Percentiles rank a stretch among this genome's conserved stretches.
These are phyloP conservation scores for Tauraco hartlaubi DNA, from an alignment of 2,797 vertebrate genomes.

Conservation along the genomic window DNA sequence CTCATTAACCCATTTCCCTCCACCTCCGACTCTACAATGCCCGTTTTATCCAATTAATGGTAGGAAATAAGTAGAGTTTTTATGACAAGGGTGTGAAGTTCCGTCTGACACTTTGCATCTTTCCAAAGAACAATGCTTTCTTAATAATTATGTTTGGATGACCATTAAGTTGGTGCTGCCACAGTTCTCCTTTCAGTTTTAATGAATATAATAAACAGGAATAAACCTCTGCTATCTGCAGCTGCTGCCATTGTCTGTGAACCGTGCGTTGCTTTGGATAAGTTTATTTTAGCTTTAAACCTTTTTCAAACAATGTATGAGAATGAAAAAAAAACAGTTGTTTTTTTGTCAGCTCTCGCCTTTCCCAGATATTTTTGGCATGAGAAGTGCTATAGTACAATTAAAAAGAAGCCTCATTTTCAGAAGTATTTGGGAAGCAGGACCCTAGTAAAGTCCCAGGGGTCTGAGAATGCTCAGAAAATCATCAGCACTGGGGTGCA, in stretches of 20 bases:
- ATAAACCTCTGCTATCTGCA: constrained; percentile 58
- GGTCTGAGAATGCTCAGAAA: not conserved
- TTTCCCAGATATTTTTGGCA: constrained; percentile 37
- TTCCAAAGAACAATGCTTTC: constrained; percentile 58
- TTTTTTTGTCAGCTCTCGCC: not conserved
- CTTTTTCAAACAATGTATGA: constrained; percentile 58
- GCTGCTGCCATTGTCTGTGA: constrained; percentile 65
- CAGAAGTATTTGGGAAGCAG: not conserved
- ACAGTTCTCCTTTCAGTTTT: constrained; percentile 48
- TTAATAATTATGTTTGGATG: constrained; percentile 59
- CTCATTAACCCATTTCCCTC: constrained; percentile 60
- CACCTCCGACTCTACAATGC: constrained; percentile 5
- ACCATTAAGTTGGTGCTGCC: constrained; percentile 57
- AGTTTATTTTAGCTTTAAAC: constrained; percentile 68
- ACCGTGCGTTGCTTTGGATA: not conserved
- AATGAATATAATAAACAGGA: constrained; percentile 68
- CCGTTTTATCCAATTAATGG: constrained; percentile 50
- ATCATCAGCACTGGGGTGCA: not conserved
- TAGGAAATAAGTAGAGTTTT: constrained; percentile 67
- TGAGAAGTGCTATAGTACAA: not conserved
- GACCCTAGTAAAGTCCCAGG: not conserved
- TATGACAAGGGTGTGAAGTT: constrained; percentile 68
- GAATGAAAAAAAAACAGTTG: not conserved
- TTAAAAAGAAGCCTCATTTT: constrained; percentile 37
- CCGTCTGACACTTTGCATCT: constrained; percentile 59